Conservation (phyloP, 1,140 invertebrate genomes). For the Pseudomyrmex flavicornis region DNA sequence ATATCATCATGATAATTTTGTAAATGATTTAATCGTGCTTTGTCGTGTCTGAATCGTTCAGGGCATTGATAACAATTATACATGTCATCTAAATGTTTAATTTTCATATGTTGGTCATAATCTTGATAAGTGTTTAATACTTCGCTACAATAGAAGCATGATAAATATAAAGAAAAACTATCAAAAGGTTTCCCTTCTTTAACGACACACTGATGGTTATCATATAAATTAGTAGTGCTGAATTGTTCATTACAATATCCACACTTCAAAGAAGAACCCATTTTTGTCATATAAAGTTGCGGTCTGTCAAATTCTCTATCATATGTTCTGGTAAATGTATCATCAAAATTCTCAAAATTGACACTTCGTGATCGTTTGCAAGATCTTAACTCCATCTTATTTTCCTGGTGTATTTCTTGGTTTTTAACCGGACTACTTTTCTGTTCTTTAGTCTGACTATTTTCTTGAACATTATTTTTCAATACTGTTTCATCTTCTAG, state of each 20-base stretch:
- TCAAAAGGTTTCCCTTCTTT: constrained; percentile 55
- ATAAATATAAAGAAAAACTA: constrained; percentile 62
- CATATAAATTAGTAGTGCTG: constrained; percentile 49
- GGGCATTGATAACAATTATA: constrained; percentile 76
- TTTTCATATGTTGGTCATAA: constrained; percentile 76
- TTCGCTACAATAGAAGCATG: constrained; percentile 68
- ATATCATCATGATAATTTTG: constrained; percentile 58
- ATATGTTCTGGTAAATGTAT: neutral
- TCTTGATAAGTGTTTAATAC: constrained; percentile 32
- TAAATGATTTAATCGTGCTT: constrained; percentile 69
- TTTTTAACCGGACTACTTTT: constrained; percentile 2
- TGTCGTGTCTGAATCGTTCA: constrained; percentile 65
- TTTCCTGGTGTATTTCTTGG: neutral
- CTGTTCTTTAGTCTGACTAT: constrained; percentile 17
- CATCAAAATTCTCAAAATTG: neutral
- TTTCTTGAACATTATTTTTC: neutral
- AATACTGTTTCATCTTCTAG: neutral
- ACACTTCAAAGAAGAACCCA: constrained; percentile 65
- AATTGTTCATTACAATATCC: constrained; percentile 74
- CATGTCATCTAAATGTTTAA: constrained; percentile 65
- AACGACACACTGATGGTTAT: constrained; percentile 72
- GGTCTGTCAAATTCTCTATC: neutral
- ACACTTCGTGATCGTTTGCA: neutral
- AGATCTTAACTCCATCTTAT: constrained; percentile 13
- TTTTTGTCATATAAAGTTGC: no score